Evolutionary conservation across 2,797 vertebrate genomes (phyloP), one percentile per base, ranked within the genome.

Genomic region (Pseudopleuronectes americanus): DNA sequence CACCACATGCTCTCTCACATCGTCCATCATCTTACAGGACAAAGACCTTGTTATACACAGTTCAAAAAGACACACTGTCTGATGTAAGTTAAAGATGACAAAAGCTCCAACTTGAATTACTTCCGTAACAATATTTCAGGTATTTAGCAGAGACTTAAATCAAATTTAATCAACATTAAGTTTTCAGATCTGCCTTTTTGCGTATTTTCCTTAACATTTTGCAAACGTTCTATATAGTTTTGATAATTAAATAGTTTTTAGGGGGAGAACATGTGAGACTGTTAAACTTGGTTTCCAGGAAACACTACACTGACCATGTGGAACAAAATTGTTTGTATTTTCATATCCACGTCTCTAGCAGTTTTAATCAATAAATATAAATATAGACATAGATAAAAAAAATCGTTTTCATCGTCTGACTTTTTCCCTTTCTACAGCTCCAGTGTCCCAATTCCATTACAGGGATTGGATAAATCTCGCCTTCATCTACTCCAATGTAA

Each of bases 381-480:
- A 5, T 38, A n/a, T 10, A 52, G 5, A 24, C 45, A 10, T 8
- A 31, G 6, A 31, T 23, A 16, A 3, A 43, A 14, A 14, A 43
- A 43, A 14, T 8, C 43, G 16, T 33, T 5, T 33, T 62, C 17
- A 21, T 9, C 16, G 14, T 53, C 23, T 48, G 19, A 48, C 47
- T 21, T 48, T 21, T 12, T 52, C 43, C 24, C 41, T 49, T 64
- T 71, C 53, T 23, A 4, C 41, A 56, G 45, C 52, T 61, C 49
- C 43, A 43, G 9, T 33, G 80, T 61, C 82, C 74, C 52, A 85
- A 76, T 75, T 84, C 47, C 51, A 75, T 73, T 75, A 81, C 54
- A 24, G 48, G 73, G 69, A 84, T 67, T 26, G 28, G 63, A 80
- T 73, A 64, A 76, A 65, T 68, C 74, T 69, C 0, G 3, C 16